Base-by-base conservation (phyloP, 2,888 invertebrate species). In the Melanargia galathea region DNA sequence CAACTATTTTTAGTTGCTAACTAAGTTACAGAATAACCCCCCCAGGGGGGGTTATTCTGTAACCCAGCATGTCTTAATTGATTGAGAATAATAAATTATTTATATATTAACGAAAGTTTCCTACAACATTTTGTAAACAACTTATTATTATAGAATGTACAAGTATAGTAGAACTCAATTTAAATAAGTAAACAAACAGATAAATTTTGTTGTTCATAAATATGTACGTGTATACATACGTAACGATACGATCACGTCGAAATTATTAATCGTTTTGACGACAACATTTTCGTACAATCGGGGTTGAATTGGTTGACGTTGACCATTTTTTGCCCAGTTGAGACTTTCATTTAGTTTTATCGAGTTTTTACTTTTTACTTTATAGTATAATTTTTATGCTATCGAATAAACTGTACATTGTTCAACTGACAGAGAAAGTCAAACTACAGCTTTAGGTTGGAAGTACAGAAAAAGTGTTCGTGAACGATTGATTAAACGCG, bases 381-480 rank as follows among this genome's bases (percentile, higher is more conserved):
- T n/a, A n/a, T n/a, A n/a, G n/a, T n/a, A n/a, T n/a, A n/a, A n/a
- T n/a, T n/a, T n/a, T n/a, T n/a, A n/a, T n/a, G n/a, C n/a, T n/a
- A n/a, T n/a, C n/a, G n/a, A n/a, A n/a, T n/a, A n/a, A n/a, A n/a
- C n/a, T n/a, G n/a, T n/a, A n/a, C n/a, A n/a, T n/a, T n/a, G n/a
- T n/a, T n/a, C n/a, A n/a, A n/a, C n/a, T n/a, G n/a, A n/a, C n/a
- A n/a, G n/a, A n/a, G n/a, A n/a, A n/a, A n/a, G n/a, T n/a, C n/a
- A n/a, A n/a, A n/a, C n/a, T n/a, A n/a, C n/a, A n/a, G 4, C 8
- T 30, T 18, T 16, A 40, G n/a, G 3, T 16, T 7, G 1, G 16
- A 16, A 40, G 40, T 4, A 6, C 40, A 16, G n/a, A 49, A 49
- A 49, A 49, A 30, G 26, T 49, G 16, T 7, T 54, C 38, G 38